Base-by-base conservation (phyloP, 1,140 invertebrate genomes). In the Drosophila tropicalis region DNA sequence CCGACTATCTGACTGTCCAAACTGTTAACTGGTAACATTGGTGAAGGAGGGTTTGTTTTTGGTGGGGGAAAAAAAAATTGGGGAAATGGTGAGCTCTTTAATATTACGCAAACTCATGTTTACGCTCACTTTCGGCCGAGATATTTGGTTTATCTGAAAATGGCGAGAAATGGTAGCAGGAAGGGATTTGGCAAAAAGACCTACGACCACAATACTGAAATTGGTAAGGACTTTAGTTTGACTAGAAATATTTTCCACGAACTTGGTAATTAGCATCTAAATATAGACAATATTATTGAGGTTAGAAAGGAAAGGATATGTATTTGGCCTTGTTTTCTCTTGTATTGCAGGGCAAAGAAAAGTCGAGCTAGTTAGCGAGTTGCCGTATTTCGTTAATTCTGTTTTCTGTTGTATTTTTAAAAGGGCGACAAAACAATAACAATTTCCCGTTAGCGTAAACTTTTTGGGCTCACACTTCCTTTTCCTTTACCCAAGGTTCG, bases 351-450 rank as follows among this genome's bases (percentile, higher is more conserved):
- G 79, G 75, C 55, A 70, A 51, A 4, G 1, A 15, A 0, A 0
- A 7, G 19, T 34, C 15, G 4, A 0, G 5, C 22, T 4, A 4
- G 3, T 39, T 13, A 5, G 12, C 12, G 10, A 13, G 10, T 13
- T 39, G 10, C 36, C 10, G 0, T 39, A 47, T 17, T 1, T 4
- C 1, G 4, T n/a, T 19, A 12, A 36, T 13, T 0, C 34, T 54
- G 34, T 15, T 7, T 25, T 6, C 29, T 68, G 32, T 17, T 47
- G 68, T 63, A 56, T 69, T 70, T 80, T 87, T 79, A 51, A 70
- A 79, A 29, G 29, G 79, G 72, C 83, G 83, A 76, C 82, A 87
- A 76, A 87, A 78, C 70, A 82, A 79, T 76, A 87, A 87, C 75
- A 87, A 87, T 76, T 71, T 82, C 79, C 76, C 67, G 64, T 83